Conservation (phyloP, 2,797 vertebrate genomes). For the Geotrypetes seraphini region DNA sequence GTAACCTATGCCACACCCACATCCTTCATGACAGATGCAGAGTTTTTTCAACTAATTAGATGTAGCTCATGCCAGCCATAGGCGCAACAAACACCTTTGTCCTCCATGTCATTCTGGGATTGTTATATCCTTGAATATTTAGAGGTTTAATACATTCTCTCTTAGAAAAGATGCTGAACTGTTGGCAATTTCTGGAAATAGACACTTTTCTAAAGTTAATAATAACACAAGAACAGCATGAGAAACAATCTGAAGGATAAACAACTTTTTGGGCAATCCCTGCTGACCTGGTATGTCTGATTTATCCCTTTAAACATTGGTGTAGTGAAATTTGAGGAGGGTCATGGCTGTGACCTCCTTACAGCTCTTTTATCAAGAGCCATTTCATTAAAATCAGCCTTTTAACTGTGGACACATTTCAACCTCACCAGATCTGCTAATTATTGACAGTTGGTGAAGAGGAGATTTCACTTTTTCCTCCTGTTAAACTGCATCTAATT, state of each 20-base stretch:
- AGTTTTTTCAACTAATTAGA: no score
- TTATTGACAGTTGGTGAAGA: slow-evolving; percentile 78
- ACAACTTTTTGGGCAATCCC: slow-evolving; percentile 35
- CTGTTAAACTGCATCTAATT: slow-evolving; percentile 76
- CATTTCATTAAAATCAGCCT: slow-evolving; percentile 48
- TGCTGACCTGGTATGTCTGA: slow-evolving; percentile 40
- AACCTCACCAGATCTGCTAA: slow-evolving; percentile 68
- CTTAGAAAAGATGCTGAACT: no score
- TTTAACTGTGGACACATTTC: slow-evolving; percentile 67
- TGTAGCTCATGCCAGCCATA: no score
- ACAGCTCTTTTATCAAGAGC: slow-evolving; percentile 25
- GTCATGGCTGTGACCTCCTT: slow-evolving; percentile 7
- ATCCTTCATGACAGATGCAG: no score
- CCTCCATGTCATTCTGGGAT: no score
- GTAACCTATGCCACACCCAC: no score
- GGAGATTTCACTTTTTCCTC: slow-evolving; percentile 73
- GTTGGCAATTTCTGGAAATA: no score
- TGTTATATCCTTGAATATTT: no score
- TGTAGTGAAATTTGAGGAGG: slow-evolving; percentile 28
- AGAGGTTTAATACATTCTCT: no score
- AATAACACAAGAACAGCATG: no score
- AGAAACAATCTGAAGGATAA: slow-evolving; percentile 20
- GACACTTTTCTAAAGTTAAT: no score
- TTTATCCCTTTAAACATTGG: slow-evolving; percentile 31
- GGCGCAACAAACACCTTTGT: no score